Base-by-base conservation (phyloP, 1,140 invertebrate species). In the Bathynomus jamesi region DNA sequence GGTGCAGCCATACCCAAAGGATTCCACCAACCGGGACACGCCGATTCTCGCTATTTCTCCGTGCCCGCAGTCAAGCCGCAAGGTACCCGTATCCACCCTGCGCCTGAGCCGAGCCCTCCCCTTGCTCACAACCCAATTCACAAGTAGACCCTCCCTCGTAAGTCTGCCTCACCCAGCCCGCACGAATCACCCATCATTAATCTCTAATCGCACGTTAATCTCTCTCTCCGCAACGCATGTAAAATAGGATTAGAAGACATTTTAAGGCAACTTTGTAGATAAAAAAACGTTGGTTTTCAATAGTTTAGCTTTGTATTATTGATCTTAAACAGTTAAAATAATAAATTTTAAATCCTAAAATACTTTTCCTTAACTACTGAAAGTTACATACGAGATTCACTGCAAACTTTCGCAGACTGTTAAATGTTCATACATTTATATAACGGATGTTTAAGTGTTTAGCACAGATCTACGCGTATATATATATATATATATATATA, bases 61-160 rank as follows among this genome's bases (percentile, higher is more conserved):
- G 76, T 77, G 40, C 76, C 76, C 65, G 70, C 76, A 64, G 76
- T 74, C 66, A 77, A 74, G 72, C 76, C 76, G 67, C n/a, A 53
- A 69, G 76, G 76, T 77, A 77, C 72, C 70, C 76, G 76, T 32
- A 71, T 77, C 65, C 72, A 77, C 71, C 76, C 76, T 70, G 76
- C 76, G 66, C 76, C 76, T 61, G 40, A 53, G 21, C 13, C 21
- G 40, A 53, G 11, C 21, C 40, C 40, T 21, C 40, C 40, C 40
- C 21, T 53, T 53, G 21, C 40, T 53, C 13, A 53, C 40, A 53
- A 53, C 21, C 40, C 21, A 53, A 53, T 53, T 17, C 40, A 53
- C 40, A 53, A 53, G 40, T 53, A 53, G 40, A 53, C 40, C 40
- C 40, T 53, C n/a, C n/a, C 40, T 53, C 21, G 40, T 53, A 53